These are phyloP conservation scores for Pholis gunnellus DNA, from an alignment of 2,113 vertebrate genomes.

Conservation along the genomic window DNA sequence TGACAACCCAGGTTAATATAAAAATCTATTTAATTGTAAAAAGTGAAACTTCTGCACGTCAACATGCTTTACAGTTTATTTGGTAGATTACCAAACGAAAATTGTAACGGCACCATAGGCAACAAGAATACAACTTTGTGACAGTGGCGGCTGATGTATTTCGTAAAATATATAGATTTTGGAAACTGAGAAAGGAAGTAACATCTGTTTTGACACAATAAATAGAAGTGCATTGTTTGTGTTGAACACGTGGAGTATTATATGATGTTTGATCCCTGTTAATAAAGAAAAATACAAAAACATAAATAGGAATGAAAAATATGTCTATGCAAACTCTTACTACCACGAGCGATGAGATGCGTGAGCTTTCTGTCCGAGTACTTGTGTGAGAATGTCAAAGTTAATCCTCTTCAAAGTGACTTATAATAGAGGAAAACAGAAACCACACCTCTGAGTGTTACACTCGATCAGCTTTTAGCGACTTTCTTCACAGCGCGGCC, in stretches of 20 bases:
- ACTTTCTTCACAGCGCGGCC: not conserved
- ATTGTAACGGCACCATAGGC: not conserved
- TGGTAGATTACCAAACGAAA: not conserved
- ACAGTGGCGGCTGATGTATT: not conserved
- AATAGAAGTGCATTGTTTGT: constrained; percentile 15
- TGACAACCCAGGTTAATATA: constrained; percentile 3
- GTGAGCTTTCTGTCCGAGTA: not conserved
- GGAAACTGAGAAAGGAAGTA: not conserved
- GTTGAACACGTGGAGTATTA: not conserved
- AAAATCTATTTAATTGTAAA: constrained; percentile 49
- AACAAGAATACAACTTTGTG: not conserved
- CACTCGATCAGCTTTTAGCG: not conserved
- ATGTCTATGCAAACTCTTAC: not conserved
- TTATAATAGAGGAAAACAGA: not conserved
- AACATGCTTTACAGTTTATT: not conserved
- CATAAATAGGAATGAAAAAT: constrained; percentile 7
- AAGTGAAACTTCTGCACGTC: not conserved
- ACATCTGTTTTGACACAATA: constrained; percentile 3
- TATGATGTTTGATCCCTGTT: not conserved
- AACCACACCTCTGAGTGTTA: not conserved
- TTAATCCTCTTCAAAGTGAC: not conserved
- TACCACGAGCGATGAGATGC: not conserved
- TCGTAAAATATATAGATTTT: not conserved
- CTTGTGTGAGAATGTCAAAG: constrained; percentile 4
- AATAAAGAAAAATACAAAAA: not conserved